Evolutionary conservation across 2,888 invertebrate species (phyloP).

Genomic region (Clistopyga incitator): DNA sequence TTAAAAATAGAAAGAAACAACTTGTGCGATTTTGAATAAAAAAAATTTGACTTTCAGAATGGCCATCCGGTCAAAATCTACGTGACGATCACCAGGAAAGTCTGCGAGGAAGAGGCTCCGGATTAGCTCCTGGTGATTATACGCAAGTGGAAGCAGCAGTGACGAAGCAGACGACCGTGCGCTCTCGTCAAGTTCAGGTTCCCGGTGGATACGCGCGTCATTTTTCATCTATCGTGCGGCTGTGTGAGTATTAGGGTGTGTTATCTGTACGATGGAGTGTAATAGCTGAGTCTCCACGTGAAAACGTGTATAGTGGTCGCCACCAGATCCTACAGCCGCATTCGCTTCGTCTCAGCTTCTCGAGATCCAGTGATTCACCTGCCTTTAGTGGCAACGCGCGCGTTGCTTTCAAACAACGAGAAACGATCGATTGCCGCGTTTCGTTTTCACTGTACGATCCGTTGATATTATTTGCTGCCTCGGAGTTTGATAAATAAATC

Average conservation of each 20-base stretch:
- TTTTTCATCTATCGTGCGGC: background rate
- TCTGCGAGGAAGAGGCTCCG: background rate
- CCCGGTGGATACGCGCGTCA: background rate
- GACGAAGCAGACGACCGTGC: background rate
- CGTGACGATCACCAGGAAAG: background rate
- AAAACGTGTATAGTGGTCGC: background rate
- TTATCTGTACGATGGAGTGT: background rate
- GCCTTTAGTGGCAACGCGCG: constrained; percentile 10
- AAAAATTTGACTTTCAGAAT: no score
- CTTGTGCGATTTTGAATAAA: no score
- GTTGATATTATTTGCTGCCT: background rate
- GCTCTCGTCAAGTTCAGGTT: constrained; percentile 3
- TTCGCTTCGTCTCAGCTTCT: constrained; percentile 17
- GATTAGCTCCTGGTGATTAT: background rate
- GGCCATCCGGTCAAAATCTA: no score
- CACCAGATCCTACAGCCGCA: constrained; percentile 10
- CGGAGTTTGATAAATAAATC: background rate
- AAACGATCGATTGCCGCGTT: constrained; percentile 9
- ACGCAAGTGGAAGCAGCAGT: background rate
- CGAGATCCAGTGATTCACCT: constrained; percentile 53
- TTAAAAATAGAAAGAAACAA: no score
- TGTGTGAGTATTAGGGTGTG: background rate
- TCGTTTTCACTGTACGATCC: background rate
- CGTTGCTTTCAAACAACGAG: constrained; percentile 1
- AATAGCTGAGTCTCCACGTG: background rate